Conservation (phyloP, 2,888 invertebrate species). For the Cosmopolites sordidus region DNA sequence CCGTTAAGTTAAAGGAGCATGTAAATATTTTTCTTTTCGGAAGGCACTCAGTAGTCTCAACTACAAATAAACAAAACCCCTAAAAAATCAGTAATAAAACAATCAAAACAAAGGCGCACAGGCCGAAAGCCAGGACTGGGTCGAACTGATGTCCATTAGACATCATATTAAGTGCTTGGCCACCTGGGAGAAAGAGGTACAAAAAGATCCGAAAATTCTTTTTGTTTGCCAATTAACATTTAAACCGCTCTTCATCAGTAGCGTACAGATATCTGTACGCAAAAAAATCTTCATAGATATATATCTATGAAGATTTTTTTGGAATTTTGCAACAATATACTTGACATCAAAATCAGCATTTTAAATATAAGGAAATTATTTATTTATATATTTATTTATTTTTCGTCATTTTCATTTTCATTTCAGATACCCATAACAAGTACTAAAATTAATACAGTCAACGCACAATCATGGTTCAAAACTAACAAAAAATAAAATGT, state of each 20-base stretch:
- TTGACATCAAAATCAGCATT: too few relatives aligned
- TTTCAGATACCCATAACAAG: too few relatives aligned
- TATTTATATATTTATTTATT: too few relatives aligned
- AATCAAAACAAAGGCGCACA: constrained; percentile 32
- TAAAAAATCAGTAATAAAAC: constrained; percentile 32
- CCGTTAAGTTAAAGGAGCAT: constrained; percentile 12
- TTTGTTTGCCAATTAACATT: constrained; percentile 35
- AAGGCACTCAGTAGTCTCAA: constrained; percentile 14
- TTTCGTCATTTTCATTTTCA: too few relatives aligned
- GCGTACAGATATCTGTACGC: too few relatives aligned
- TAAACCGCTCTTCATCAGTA: constrained; percentile 14
- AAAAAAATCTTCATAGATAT: too few relatives aligned
- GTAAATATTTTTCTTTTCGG: constrained; percentile 15
- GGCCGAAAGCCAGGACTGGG: constrained; percentile 20
- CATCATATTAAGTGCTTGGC: constrained; percentile 30
- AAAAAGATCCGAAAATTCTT: constrained; percentile 31
- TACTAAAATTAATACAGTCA: too few relatives aligned
- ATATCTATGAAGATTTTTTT: too few relatives aligned
- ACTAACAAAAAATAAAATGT: too few relatives aligned
- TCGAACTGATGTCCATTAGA: background rate
- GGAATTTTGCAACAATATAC: too few relatives aligned
- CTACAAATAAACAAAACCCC: constrained; percentile 22
- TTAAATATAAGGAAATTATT: too few relatives aligned
- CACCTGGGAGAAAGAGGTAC: constrained; percentile 32
- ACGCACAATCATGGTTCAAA: too few relatives aligned